Conservation (phyloP, 2,888 invertebrate genomes). For the Caenorhabditis afra region DNA sequence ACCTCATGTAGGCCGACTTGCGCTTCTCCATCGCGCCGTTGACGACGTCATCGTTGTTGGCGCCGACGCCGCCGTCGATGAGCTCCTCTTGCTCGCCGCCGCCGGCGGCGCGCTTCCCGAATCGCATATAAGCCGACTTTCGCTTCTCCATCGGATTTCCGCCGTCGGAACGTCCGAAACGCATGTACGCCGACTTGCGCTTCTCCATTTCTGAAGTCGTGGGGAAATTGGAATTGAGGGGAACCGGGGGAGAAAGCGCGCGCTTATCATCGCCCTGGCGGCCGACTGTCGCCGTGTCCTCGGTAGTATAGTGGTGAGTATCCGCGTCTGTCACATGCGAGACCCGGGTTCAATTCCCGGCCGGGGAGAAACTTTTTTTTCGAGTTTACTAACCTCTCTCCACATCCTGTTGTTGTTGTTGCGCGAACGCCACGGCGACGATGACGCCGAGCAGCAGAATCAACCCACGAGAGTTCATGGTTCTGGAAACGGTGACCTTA, state of each 20-base stretch:
- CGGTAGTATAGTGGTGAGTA: slow-evolving; percentile 70
- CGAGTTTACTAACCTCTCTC: slow-evolving; percentile 34
- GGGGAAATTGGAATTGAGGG: no score
- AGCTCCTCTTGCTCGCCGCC: slow-evolving; percentile 48
- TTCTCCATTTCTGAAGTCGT: slow-evolving; percentile 73
- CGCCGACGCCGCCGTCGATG: slow-evolving; percentile 50
- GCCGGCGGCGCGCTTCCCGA: slow-evolving; percentile 68
- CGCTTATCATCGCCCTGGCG: no score
- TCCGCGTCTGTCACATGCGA: slow-evolving; percentile 73
- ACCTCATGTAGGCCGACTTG: slow-evolving; percentile 75
- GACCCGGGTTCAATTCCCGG: slow-evolving; percentile 73
- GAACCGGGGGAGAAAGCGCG: no score
- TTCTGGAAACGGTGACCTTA: slow-evolving; percentile 19
- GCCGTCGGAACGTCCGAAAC: slow-evolving; percentile 73
- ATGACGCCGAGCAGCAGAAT: slow-evolving; percentile 48
- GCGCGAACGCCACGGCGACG: slow-evolving; percentile 36
- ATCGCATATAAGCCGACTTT: slow-evolving; percentile 73
- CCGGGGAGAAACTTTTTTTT: slow-evolving; percentile 62
- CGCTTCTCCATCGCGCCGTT: slow-evolving; percentile 71
- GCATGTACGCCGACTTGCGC: slow-evolving; percentile 75
- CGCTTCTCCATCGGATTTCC: slow-evolving; percentile 69
- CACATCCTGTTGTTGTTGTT: slow-evolving; percentile 28
- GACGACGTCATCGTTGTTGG: no score
- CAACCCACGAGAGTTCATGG: slow-evolving; percentile 59
- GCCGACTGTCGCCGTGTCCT: slow-evolving; percentile 21